Percentiles rank a stretch among this genome's conserved stretches.
Evolutionary conservation across 2,113 vertebrate genomes (phyloP).

Genomic region (Rhizomys pruinosus): DNA sequence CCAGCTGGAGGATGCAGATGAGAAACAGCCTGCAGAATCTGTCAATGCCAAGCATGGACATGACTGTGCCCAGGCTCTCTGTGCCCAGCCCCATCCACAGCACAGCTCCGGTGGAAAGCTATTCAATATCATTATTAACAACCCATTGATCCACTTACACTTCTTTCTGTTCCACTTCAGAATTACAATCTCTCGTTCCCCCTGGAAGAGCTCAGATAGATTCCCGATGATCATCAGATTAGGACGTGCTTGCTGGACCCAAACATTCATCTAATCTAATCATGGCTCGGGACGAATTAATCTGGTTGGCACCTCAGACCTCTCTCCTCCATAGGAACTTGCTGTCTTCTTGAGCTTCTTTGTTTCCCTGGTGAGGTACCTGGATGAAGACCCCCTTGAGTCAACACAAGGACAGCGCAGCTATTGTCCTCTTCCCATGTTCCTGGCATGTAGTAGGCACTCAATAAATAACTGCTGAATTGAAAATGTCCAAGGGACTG

Average conservation of each 20-base stretch:
- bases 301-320: slow-evolving; percentile 74
- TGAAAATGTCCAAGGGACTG: not conserved
- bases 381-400: not conserved
- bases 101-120: slow-evolving; percentile 75
- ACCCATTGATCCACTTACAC: slow-evolving; percentile 86
- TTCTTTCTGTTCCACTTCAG: slow-evolving; percentile 85
- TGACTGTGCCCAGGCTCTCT: not conserved
- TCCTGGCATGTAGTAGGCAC: not conserved
- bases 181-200: slow-evolving; percentile 83
- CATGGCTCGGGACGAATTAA: slow-evolving; percentile 80
- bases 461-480: not conserved
- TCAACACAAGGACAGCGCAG: not conserved
- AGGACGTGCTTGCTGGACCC: slow-evolving; percentile 74
- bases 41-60: accelerated
- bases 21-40: not conserved
- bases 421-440: not conserved
- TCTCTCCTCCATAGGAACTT: not conserved
- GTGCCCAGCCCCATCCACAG: not conserved
- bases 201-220: slow-evolving; percentile 78
- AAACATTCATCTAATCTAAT: slow-evolving; percentile 72
- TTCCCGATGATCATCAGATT: slow-evolving; percentile 78
- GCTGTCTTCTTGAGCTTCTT: slow-evolving; percentile 5
- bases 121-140: slow-evolving; percentile 87
- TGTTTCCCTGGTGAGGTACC: not conserved
- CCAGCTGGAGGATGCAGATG: not conserved